Evolutionary conservation across 2,888 invertebrate species (phyloP).

Genomic region (Phanerotoma sp.): DNA sequence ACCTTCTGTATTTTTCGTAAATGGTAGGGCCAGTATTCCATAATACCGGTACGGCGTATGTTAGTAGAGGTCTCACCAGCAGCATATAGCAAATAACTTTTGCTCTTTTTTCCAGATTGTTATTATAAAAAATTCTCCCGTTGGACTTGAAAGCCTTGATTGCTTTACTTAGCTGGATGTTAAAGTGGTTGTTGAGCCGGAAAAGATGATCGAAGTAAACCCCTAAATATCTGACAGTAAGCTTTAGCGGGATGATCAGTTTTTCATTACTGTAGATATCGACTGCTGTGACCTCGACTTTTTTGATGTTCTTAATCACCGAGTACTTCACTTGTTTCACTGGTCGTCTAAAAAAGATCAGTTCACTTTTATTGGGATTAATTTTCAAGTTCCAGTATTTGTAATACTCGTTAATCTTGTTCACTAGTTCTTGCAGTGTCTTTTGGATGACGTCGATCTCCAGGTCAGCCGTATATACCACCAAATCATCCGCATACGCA

Average conservation of each 20-base stretch:
- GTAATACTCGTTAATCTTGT: constrained; percentile 23
- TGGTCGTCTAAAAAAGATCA: constrained; percentile 20
- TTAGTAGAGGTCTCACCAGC: constrained; percentile 17
- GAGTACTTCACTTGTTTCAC: neutral
- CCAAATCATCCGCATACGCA: constrained; percentile 25
- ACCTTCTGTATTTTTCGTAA: constrained; percentile 16
- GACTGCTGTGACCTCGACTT: neutral
- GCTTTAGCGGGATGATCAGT: constrained; percentile 3
- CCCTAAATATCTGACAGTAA: constrained; percentile 24
- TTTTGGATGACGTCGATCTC: neutral
- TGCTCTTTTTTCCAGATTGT: neutral
- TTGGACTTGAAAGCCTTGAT: constrained; percentile 4
- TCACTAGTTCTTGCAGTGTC: constrained; percentile 2
- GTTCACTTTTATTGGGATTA: constrained; percentile 26
- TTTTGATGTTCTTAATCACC: neutral
- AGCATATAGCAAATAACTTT: neutral
- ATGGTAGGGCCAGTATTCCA: constrained; percentile 21
- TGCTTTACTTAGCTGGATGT: constrained; percentile 17
- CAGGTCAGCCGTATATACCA: constrained; percentile 13
- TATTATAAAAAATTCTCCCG: constrained; percentile 7
- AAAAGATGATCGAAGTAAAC: constrained; percentile 17
- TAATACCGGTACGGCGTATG: constrained; percentile 1
- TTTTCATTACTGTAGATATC: constrained; percentile 3
- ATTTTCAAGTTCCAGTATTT: constrained; percentile 24
- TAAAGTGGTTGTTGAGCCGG: neutral